Conservation (phyloP, 1,140 invertebrate genomes). For the Eumaeus atala region DNA sequence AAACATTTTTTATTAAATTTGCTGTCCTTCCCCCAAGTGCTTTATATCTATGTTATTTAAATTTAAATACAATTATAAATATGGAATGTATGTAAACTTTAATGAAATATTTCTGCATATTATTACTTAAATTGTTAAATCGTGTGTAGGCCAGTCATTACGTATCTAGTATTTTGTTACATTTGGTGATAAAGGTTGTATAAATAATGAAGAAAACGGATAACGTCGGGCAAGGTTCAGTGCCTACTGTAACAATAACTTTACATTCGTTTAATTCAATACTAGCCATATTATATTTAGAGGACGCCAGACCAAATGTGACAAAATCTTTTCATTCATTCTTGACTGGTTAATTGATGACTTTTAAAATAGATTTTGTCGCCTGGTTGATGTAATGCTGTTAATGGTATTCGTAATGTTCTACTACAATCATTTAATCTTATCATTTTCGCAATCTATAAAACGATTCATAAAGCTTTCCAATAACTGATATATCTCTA, state of each 20-base stretch:
- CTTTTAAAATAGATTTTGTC: conserved; percentile 53
- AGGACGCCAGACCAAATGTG: conserved; percentile 36
- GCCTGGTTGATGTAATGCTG: conserved; percentile 40
- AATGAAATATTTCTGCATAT: conserved; percentile 65
- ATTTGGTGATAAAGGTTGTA: conserved; percentile 39
- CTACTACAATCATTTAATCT: neutral
- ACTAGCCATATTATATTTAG: conserved; percentile 19
- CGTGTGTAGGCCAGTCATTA: conserved; percentile 52
- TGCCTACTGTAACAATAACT: conserved; percentile 19
- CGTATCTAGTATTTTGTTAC: conserved; percentile 38
- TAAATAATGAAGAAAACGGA: conserved; percentile 17
- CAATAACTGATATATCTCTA: neutral
- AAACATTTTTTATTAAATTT: conserved; percentile 76
- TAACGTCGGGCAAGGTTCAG: conserved; percentile 12
- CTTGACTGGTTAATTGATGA: conserved; percentile 33
- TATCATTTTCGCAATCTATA: neutral
- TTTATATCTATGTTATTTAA: conserved; percentile 75
- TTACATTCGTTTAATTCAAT: conserved; percentile 15
- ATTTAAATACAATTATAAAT: conserved; percentile 71
- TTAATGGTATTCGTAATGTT: conserved; percentile 7
- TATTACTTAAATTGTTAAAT: conserved; percentile 65
- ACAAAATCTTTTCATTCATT: conserved; percentile 31
- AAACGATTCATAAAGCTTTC: neutral
- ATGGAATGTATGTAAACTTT: conserved; percentile 69
- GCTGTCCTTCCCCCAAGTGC: conserved; percentile 76